Base-by-base conservation (phyloP, 2,888 invertebrate species). In the Pristionchus japonicus region DNA sequence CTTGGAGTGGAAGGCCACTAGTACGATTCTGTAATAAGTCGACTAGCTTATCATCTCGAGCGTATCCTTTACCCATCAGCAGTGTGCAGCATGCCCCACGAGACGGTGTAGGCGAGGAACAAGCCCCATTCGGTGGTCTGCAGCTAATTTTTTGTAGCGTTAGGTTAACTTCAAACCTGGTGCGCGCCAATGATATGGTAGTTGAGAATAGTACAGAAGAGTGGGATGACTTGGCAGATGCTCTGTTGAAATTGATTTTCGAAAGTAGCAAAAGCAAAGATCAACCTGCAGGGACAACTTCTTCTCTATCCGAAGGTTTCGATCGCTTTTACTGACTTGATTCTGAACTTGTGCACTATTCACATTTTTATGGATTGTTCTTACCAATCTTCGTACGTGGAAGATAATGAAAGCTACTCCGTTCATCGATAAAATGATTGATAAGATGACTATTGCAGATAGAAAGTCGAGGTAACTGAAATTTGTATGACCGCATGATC, bases 91-190 rank as follows among this genome's bases (percentile, higher is more conserved):
- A n/a, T n/a, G n/a, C 37, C 74, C 74, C 74, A 74, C 34, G 74
- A 34, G 4, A 74, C 20, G 9, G 74, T 74, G 74, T 74, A 74
- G 34, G 74, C 34, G 2, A 74, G 34, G 74, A 74, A 74, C 4
- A 74, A 37, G 37, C 74, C 74, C 74, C 74, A 74, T 17, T 74
- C 74, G 34, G 74, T 37, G 7, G 74, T 74, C 40, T 74, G 37
- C 3, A 61, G 40, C 6, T 6, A 11, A 43, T 9, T 43, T 61
- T 6, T 11, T 6, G 43, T 43, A n/a, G n/a, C n/a, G n/a, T n/a
- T n/a, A n/a, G n/a, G n/a, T n/a, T n/a, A n/a, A n/a, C n/a, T n/a
- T n/a, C n/a, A n/a, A n/a, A n/a, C n/a, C n/a, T n/a, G n/a, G n/a
- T n/a, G n/a, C n/a, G 23, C 40, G 4, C 74, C 74, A 6, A 74